Conservation (phyloP, 2,113 vertebrate species). For the Malurus elegans region DNA sequence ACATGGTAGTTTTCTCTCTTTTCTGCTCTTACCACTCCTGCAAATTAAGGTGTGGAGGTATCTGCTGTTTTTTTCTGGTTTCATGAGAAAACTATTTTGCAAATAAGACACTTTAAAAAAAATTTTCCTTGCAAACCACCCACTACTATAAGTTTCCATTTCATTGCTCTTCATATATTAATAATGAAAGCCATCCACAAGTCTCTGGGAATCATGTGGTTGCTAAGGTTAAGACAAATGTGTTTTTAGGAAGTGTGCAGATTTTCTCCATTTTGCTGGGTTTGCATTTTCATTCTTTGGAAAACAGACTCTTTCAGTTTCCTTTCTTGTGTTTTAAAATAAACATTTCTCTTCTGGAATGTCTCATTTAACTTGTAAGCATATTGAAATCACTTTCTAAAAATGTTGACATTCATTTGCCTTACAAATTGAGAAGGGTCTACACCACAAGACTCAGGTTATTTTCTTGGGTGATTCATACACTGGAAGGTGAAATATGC, state of each 20-base stretch:
- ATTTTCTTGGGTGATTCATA: not conserved
- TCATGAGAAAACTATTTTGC: not conserved
- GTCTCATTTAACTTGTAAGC: not conserved
- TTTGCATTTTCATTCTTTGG: constrained; percentile 24
- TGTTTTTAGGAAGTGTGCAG: not conserved
- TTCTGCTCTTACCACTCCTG: not conserved
- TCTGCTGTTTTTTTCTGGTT: not conserved
- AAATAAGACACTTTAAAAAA: not conserved
- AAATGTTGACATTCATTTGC: not conserved
- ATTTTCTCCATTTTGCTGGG: not conserved
- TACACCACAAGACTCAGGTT: not conserved
- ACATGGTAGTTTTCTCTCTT: not conserved
- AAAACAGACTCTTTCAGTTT: not conserved
- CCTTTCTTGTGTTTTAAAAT: not conserved
- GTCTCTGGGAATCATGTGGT: not conserved
- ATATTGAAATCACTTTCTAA: not conserved
- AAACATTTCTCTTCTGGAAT: not conserved
- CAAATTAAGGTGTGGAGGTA: not conserved
- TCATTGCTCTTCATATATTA: not conserved
- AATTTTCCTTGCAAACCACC: not conserved
- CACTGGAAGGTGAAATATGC: not conserved
- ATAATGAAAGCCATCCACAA: not conserved
- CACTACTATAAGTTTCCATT: not conserved
- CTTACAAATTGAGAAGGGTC: not conserved
- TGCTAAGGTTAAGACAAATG: not conserved